Conservation (phyloP, 2,797 vertebrate genomes). For the Phylloscopus collybita region DNA sequence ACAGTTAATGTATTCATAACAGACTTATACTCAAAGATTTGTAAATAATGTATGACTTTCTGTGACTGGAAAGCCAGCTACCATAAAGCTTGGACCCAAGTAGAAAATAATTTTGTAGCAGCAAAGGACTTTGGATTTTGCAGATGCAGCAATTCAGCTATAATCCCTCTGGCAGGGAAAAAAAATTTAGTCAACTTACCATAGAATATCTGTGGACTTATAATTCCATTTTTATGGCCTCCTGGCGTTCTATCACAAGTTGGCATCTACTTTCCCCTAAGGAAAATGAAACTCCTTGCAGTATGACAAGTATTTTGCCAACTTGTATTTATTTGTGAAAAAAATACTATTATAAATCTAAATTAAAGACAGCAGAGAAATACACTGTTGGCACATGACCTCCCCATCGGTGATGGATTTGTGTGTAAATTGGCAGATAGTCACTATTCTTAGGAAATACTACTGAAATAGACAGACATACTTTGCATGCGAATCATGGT, state of each 20-base stretch:
- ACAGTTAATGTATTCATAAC: constrained; percentile 51
- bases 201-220: neutral
- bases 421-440: constrained; percentile 23
- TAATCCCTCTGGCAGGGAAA: neutral
- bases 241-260: neutral
- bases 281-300: constrained; percentile 20
- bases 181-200: neutral
- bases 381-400: neutral
- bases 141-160: constrained; percentile 14
- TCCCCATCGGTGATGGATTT: neutral
- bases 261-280: constrained; percentile 5
- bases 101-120: constrained; percentile 33
- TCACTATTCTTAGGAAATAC: neutral
- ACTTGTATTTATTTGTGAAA: constrained; percentile 9
- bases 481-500: constrained; percentile 12
- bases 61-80: constrained; percentile 1
- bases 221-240: constrained; percentile 27
- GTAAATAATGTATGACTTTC: constrained; percentile 61
- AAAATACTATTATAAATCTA: constrained; percentile 6
- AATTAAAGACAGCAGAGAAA: neutral
- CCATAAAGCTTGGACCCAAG: constrained; percentile 20
- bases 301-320: neutral
- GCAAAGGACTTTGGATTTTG: constrained; percentile 20
- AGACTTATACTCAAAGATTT: constrained; percentile 33
- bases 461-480: neutral